Conservation (phyloP, 2,888 invertebrate genomes). For the Rugalucina vietnamica region DNA sequence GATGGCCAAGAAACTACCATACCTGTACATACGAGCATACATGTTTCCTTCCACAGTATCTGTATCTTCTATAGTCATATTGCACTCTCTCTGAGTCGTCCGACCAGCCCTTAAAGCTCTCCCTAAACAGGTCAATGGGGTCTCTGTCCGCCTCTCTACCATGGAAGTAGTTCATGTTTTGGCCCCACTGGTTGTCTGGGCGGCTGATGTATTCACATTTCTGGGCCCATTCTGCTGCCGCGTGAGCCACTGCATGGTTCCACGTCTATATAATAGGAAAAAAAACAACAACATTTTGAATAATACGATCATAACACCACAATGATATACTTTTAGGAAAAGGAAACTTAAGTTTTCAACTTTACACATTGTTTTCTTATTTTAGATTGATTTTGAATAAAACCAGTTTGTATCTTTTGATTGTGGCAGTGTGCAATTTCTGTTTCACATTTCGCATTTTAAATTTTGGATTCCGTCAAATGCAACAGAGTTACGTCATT, state of each 20-base stretch:
- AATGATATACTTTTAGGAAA: too few species aligned
- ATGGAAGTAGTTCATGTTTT: conserved; percentile 61
- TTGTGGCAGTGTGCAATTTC: too few species aligned
- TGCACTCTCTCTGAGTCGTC: conserved; percentile 43
- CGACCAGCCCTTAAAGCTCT: conserved; percentile 56
- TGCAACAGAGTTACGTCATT: too few species aligned
- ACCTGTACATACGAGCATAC: conserved; percentile 65
- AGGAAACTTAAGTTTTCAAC: too few species aligned
- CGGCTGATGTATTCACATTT: conserved; percentile 61
- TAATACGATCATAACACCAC: too few species aligned
- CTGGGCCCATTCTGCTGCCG: conserved; percentile 61
- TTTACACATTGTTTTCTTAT: too few species aligned
- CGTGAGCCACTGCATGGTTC: conserved; percentile 61
- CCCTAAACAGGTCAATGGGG: conserved; percentile 37
- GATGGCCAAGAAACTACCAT: too few species aligned
- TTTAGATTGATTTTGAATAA: too few species aligned
- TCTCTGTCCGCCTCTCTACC: conserved; percentile 42
- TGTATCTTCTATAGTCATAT: conserved; percentile 49
- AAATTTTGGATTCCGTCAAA: too few species aligned
- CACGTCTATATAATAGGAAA: conserved; percentile 64
- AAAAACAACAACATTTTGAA: background rate
- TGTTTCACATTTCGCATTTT: too few species aligned
- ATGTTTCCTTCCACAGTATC: conserved; percentile 55
- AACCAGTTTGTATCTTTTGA: too few species aligned
- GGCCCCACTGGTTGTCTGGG: conserved; percentile 62